phyloP scores from a whole-genome alignment of 2,888 invertebrate genomes.

The Clanis bilineata region DNA sequence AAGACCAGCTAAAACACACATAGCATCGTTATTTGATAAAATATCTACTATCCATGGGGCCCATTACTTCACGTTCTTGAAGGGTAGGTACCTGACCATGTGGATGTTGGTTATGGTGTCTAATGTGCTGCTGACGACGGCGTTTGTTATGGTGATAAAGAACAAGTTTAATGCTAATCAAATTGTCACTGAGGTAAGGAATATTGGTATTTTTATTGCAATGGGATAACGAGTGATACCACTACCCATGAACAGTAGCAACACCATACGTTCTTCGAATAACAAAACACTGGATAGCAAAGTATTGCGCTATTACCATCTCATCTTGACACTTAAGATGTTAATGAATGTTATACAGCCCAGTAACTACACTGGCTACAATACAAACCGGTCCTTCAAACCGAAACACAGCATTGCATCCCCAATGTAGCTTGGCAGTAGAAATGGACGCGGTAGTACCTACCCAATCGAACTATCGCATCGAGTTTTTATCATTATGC shows the following conservation, averaged over 20 bases:
- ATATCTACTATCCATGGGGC: conserved; percentile 60
- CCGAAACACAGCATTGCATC: no score
- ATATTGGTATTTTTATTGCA: neutral
- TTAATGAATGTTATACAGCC: no score
- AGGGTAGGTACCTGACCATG: conserved; percentile 32
- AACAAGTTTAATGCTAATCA: conserved; percentile 56
- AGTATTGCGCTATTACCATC: no score
- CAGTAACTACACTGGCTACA: no score
- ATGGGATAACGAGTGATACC: neutral
- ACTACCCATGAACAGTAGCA: neutral
- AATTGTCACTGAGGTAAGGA: conserved; percentile 56
- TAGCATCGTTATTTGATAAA: conserved; percentile 28
- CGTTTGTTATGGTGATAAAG: conserved; percentile 52
- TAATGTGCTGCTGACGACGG: conserved; percentile 42
- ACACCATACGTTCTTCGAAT: no score
- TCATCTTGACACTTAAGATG: no score
- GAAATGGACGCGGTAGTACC: no score
- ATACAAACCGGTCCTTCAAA: no score
- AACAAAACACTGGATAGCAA: no score
- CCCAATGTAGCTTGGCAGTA: no score
- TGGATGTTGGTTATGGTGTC: conserved; percentile 47
- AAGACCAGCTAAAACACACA: neutral
- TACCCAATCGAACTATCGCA: no score
- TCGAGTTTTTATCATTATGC: no score
- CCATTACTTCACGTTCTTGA: conserved; percentile 39